These are phyloP conservation scores for Pagetopsis macropterus DNA, from an alignment of 2,797 vertebrate genomes.

Conservation along the genomic window DNA sequence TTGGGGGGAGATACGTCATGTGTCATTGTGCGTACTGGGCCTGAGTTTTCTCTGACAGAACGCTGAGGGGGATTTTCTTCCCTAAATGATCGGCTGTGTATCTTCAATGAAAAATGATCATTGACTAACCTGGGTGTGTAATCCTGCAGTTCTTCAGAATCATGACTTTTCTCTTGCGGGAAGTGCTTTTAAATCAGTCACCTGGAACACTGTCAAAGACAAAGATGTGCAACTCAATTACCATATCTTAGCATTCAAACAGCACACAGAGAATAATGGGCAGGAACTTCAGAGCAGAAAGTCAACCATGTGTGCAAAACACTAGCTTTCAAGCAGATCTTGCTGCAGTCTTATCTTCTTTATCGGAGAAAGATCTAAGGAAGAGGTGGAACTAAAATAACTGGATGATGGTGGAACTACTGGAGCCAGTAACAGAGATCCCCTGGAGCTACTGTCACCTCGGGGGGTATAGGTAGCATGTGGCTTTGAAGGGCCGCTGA, in stretches of 20 bases:
- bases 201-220: conserved; percentile 63
- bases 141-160: conserved; percentile 25
- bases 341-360: conserved; percentile 53
- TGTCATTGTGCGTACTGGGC: conserved; percentile 41
- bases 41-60: conserved; percentile 36
- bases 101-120: conserved; percentile 47
- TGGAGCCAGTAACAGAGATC: conserved; percentile 63
- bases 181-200: conserved; percentile 52
- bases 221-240: conserved; percentile 72
- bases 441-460: conserved; percentile 72
- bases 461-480: conserved; percentile 54
- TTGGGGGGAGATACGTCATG: conserved; percentile 71
- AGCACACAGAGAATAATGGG: conserved; percentile 57
- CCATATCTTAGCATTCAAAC: conserved; percentile 57
- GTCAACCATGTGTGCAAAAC: conserved; percentile 70
- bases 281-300: conserved; percentile 54
- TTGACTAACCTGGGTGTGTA: conserved; percentile 18
- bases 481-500: conserved; percentile 78
- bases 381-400: conserved; percentile 54
- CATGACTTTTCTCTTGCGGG: conserved; percentile 4
- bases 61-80: conserved; percentile 16
- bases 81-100: conserved; percentile 38
- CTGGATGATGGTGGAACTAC: conserved; percentile 71
- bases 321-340: conserved; percentile 62
- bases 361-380: conserved; percentile 73